These are phyloP conservation scores for Probosciger aterrimus DNA, from an alignment of 2,113 vertebrate species.

Conservation along the genomic window DNA sequence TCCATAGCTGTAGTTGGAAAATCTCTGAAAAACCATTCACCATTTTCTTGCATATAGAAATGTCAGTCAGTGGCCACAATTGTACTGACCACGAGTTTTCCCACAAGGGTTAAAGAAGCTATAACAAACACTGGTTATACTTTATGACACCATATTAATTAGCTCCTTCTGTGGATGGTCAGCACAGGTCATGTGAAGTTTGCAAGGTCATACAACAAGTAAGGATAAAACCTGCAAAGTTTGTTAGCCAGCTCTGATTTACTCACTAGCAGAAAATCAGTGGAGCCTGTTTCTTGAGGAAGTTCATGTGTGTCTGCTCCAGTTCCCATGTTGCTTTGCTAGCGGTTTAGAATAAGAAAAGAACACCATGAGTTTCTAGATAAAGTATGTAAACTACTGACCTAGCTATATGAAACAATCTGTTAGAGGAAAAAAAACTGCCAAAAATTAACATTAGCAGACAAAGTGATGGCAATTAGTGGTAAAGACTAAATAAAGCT, in stretches of 20 bases:
- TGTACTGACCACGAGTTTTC: neutral
- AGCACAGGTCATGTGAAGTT: neutral
- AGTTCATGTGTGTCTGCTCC: neutral
- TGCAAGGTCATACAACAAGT: neutral
- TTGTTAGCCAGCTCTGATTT: neutral
- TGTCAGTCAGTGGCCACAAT: neutral
- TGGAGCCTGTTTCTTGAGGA: neutral
- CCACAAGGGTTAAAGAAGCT: neutral
- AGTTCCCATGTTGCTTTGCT: neutral
- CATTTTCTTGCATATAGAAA: neutral
- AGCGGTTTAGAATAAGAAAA: neutral
- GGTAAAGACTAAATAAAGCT: conserved; percentile 14
- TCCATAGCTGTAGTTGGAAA: neutral
- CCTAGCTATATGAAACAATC: neutral
- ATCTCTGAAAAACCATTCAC: neutral
- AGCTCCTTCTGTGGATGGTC: neutral
- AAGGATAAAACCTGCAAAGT: neutral
- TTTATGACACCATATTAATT: neutral
- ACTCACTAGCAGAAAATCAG: neutral
- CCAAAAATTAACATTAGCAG: neutral
- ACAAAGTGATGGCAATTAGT: neutral
- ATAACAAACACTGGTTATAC: neutral
- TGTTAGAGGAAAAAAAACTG: accelerated
- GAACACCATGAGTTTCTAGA: neutral
- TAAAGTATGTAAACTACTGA: neutral